These are phyloP conservation scores for Ellobius talpinus DNA, from an alignment of 2,113 vertebrate species.

Conservation along the genomic window DNA sequence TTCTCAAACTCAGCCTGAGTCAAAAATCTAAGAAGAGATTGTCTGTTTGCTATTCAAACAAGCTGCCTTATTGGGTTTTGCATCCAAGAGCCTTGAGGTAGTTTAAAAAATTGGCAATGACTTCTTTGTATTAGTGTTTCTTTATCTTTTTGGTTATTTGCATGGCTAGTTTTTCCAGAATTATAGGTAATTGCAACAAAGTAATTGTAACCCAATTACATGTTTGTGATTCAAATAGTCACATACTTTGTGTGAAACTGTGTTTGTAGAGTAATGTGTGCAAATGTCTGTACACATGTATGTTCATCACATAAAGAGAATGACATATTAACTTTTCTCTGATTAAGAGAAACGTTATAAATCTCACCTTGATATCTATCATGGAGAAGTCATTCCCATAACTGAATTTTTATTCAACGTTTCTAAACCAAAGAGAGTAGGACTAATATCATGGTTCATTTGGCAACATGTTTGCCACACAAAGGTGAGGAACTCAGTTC, in stretches of 20 bases:
- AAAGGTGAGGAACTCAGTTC: not conserved
- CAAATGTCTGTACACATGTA: not conserved
- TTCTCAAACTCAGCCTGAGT: not conserved
- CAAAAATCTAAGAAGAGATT: not conserved
- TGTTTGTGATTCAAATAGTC: not conserved
- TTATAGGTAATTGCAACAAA: not conserved
- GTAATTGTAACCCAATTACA: not conserved
- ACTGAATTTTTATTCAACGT: conserved; percentile 24
- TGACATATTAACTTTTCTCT: not conserved
- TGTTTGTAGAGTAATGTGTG: not conserved
- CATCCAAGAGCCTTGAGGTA: conserved; percentile 20
- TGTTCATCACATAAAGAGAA: not conserved
- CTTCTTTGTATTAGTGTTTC: not conserved
- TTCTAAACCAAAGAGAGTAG: not conserved
- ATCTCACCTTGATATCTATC: not conserved
- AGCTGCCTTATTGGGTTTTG: not conserved
- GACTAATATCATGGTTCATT: too few relatives aligned
- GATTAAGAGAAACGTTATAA: not conserved
- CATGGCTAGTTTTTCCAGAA: conserved; percentile 24
- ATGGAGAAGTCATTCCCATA: not conserved
- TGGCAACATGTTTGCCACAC: not conserved
- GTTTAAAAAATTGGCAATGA: conserved; percentile 21
- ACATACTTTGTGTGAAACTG: not conserved
- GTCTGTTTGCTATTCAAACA: not conserved
- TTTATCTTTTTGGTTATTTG: conserved; percentile 39